Evolutionary conservation across 2,797 vertebrate genomes (phyloP).

Genomic region (Percopsis omiscomaycus): DNA sequence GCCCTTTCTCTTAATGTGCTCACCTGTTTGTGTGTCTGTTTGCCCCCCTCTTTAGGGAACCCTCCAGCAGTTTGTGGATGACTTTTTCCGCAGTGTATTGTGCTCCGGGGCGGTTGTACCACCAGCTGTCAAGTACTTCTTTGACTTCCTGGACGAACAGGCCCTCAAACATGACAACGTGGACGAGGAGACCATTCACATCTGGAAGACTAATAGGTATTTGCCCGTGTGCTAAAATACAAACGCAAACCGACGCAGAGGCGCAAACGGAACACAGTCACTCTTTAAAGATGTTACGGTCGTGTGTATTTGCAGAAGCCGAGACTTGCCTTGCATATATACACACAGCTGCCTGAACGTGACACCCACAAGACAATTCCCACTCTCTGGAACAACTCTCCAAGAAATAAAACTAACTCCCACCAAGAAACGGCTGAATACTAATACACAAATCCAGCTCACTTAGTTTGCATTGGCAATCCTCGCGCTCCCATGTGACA

Average conservation of each 20-base stretch:
- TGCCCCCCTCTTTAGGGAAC: constrained; percentile 84
- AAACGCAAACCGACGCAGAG: background rate
- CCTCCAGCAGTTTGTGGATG: constrained; percentile 97
- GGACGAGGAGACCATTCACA: constrained; percentile 97
- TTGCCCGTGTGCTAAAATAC: background rate
- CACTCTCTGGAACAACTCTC: constrained; percentile 32
- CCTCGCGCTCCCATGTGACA: constrained; percentile 67
- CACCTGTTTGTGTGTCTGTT: constrained; percentile 20
- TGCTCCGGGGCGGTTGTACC: constrained; percentile 89
- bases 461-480: constrained; percentile 68
- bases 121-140: constrained; percentile 97
- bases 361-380: constrained; percentile 7
- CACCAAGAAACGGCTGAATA: constrained; percentile 55
- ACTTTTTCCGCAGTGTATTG: constrained; percentile 95
- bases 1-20: background rate
- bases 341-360: background rate
- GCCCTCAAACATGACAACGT: constrained; percentile 91
- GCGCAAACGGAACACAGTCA: too few relatives aligned
- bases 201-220: constrained; percentile 99
- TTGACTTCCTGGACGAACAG: constrained; percentile 98
- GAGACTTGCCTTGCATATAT: too few relatives aligned
- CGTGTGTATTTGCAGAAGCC: background rate
- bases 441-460: constrained; percentile 56
- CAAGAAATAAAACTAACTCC: constrained; percentile 56
- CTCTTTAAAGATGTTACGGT: background rate